Conservation (phyloP, 2,888 invertebrate species). For the Saturnia japonica region DNA sequence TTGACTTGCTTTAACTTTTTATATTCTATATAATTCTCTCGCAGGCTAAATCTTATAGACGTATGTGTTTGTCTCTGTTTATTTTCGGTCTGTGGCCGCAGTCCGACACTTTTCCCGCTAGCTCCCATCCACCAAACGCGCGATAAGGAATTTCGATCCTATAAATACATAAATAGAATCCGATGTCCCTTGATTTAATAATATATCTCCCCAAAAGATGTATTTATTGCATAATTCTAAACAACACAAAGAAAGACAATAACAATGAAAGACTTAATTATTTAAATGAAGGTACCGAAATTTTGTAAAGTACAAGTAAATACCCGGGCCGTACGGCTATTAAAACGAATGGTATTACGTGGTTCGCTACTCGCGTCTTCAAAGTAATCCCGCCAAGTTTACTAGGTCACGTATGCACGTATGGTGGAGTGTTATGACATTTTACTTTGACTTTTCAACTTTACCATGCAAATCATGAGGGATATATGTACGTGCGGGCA, state of each 20-base stretch:
- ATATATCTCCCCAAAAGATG: too few relatives aligned
- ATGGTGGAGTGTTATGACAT: slow-evolving; percentile 24
- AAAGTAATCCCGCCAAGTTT: slow-evolving; percentile 35
- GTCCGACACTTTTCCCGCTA: too few relatives aligned
- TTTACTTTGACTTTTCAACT: slow-evolving; percentile 26
- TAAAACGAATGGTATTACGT: slow-evolving; percentile 3
- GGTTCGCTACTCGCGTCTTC: slow-evolving; percentile 13
- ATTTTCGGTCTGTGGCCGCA: too few relatives aligned
- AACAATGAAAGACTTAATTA: background rate
- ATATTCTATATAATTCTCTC: too few relatives aligned
- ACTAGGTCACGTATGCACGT: slow-evolving; percentile 39
- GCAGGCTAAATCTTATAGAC: too few relatives aligned
- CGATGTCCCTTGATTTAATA: too few relatives aligned
- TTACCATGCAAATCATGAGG: slow-evolving; percentile 25
- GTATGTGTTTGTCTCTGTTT: too few relatives aligned
- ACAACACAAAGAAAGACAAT: background rate
- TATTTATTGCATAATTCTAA: too few relatives aligned
- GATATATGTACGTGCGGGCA: background rate
- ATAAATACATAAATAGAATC: too few relatives aligned
- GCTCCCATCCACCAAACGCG: too few relatives aligned
- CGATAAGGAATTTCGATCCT: too few relatives aligned
- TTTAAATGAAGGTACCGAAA: background rate
- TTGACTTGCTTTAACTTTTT: too few relatives aligned
- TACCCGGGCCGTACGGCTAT: background rate
- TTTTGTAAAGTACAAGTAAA: background rate